These are phyloP conservation scores for Semicossyphus pulcher DNA, from an alignment of 2,113 vertebrate species.

Conservation along the genomic window DNA sequence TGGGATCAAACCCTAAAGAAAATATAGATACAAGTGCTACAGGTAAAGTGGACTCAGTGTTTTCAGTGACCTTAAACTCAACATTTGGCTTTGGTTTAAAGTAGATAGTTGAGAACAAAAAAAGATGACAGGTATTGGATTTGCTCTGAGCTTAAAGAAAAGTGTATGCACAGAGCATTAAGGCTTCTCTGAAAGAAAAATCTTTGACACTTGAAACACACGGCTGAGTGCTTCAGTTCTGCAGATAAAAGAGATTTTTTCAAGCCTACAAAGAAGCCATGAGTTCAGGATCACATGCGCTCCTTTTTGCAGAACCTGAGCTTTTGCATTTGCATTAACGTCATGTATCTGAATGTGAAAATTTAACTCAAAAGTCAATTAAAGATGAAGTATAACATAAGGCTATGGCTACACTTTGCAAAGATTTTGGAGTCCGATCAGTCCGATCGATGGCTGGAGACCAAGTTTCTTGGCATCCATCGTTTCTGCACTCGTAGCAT, in stretches of 20 bases:
- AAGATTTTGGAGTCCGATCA: slow-evolving; percentile 22
- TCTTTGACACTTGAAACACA: slow-evolving; percentile 33
- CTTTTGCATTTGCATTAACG: slow-evolving; percentile 41
- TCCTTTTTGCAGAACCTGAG: slow-evolving; percentile 57
- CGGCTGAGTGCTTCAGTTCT: slow-evolving; percentile 38
- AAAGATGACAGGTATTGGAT: slow-evolving; percentile 22
- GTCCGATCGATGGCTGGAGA: slow-evolving; percentile 6
- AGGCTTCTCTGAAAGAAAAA: slow-evolving; percentile 65
- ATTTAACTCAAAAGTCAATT: slow-evolving; percentile 32
- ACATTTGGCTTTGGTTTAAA: slow-evolving; percentile 75
- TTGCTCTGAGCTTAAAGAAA: slow-evolving; percentile 55
- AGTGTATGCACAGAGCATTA: slow-evolving; percentile 57
- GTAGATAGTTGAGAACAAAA: slow-evolving; percentile 51
- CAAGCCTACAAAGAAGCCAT: slow-evolving; percentile 45
- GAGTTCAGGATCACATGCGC: not conserved
- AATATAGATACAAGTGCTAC: slow-evolving; percentile 62
- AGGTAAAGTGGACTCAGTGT: slow-evolving; percentile 68
- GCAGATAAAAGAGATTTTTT: slow-evolving; percentile 45
- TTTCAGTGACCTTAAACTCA: slow-evolving; percentile 51
- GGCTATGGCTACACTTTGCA: slow-evolving; percentile 39
- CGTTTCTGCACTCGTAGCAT: slow-evolving; percentile 7
- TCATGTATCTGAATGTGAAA: slow-evolving; percentile 30
- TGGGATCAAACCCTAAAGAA: slow-evolving; percentile 24
- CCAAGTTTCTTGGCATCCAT: slow-evolving; percentile 20
- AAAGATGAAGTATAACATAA: slow-evolving; percentile 36